Evolutionary conservation across 2,797 vertebrate genomes (phyloP).

Genomic region (Cryptoblepharus egeriae): DNA sequence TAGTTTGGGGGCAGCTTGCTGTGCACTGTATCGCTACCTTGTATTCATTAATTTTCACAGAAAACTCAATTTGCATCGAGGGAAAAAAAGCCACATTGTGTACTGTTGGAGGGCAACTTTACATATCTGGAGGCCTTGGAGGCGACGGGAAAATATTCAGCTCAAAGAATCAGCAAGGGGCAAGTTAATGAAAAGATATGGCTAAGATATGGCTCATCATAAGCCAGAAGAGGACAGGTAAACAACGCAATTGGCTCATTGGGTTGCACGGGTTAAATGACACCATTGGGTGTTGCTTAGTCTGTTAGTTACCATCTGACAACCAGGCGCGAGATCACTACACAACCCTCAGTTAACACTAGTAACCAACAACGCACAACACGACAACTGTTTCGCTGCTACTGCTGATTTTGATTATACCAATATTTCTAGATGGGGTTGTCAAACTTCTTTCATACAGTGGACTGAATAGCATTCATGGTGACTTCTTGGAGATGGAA

Average conservation of each 20-base stretch:
- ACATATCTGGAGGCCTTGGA: conserved; percentile 50
- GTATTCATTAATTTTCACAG: conserved; percentile 72
- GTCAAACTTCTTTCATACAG: no score
- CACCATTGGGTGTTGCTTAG: neutral
- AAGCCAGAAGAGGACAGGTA: conserved; percentile 33
- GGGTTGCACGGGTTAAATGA: conserved; percentile 15
- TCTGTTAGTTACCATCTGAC: neutral
- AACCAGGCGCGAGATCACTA: neutral
- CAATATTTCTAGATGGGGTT: no score
- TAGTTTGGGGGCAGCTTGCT: conserved; percentile 65
- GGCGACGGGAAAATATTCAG: conserved; percentile 45
- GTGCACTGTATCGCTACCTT: conserved; percentile 51
- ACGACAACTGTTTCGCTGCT: neutral
- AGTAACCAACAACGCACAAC: neutral
- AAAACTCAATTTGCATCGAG: conserved; percentile 67
- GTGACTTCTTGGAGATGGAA: no score
- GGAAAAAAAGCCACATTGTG: neutral
- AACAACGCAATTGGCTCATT: conserved; percentile 25
- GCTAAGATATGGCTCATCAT: neutral
- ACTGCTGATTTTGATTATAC: no score
- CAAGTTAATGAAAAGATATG: conserved; percentile 23
- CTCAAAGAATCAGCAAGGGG: conserved; percentile 42
- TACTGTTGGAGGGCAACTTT: conserved; percentile 47
- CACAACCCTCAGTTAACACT: neutral
- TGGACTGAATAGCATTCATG: no score